Conservation (phyloP, 2,113 vertebrate genomes). For the Onychorhynchus coronatus region DNA sequence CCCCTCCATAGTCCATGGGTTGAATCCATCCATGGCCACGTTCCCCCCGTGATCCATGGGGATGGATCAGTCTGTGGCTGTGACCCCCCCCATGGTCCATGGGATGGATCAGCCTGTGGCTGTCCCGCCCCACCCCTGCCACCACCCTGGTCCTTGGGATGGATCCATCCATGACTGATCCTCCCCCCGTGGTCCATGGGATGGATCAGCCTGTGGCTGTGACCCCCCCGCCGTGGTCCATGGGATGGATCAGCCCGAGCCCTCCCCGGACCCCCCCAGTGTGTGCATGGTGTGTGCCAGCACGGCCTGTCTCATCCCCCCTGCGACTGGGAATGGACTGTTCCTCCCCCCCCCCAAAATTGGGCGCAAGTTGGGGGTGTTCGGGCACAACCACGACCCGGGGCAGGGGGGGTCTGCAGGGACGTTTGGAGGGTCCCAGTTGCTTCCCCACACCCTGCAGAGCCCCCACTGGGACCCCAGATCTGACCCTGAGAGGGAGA, state of each 20-base stretch:
- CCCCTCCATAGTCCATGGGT: too few species aligned
- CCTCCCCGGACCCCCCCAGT: not conserved
- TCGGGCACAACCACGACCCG: not conserved
- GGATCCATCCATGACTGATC: not conserved
- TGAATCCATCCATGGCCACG: too few species aligned
- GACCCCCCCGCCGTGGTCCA: rapidly evolving
- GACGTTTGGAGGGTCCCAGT: not conserved
- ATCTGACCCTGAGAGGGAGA: not conserved
- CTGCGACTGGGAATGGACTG: not conserved
- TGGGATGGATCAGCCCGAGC: not conserved
- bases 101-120: not conserved
- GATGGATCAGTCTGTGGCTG: too few species aligned
- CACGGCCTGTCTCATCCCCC: not conserved
- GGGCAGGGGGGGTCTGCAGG: not conserved
- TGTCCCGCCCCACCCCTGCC: too few species aligned
- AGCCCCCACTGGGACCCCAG: not conserved
- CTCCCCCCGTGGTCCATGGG: not conserved
- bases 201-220: not conserved
- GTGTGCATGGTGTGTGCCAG: constrained; percentile 41
- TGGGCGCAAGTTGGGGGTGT: not conserved
- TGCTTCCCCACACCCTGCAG: not conserved
- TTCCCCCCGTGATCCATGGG: too few species aligned
- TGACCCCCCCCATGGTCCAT: rapidly evolving
- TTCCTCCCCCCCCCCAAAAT: not conserved
- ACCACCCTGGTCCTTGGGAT: too few species aligned